phyloP scores from a whole-genome alignment of 2,797 vertebrate species.

The Hemibagrus guttatus region DNA sequence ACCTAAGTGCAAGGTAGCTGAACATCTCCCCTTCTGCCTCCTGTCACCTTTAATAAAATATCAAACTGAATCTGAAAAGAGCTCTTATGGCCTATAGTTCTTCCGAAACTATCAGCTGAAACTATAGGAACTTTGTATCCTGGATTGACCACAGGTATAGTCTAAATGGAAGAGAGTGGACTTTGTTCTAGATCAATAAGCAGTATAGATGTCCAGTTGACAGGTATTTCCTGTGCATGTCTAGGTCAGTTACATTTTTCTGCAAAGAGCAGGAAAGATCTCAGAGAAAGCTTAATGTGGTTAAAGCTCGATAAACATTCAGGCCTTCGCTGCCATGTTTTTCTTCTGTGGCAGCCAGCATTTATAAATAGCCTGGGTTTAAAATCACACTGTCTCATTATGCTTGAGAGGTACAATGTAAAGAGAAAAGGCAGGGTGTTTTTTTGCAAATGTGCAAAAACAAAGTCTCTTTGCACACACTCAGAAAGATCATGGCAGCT shows the following conservation, averaged over 20 bases:
- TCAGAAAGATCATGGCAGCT: slow-evolving; percentile 29
- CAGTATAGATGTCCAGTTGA: slow-evolving; percentile 11
- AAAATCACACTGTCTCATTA: slow-evolving; percentile 70
- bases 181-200: slow-evolving; percentile 9
- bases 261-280: slow-evolving; percentile 17
- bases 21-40: not conserved
- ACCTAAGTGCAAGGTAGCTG: slow-evolving; percentile 36
- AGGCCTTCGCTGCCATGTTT: slow-evolving; percentile 63
- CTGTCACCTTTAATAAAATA: slow-evolving; percentile 5
- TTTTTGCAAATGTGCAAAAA: slow-evolving; percentile 1
- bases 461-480: slow-evolving; percentile 15
- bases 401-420: slow-evolving; percentile 48
- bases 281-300: slow-evolving; percentile 17
- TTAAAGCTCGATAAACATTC: slow-evolving; percentile 43
- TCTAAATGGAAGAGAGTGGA: not conserved
- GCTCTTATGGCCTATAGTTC: not conserved
- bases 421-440: slow-evolving; percentile 18
- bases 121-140: not conserved
- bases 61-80: not conserved
- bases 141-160: not conserved
- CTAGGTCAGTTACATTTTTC: not conserved
- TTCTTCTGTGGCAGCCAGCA: slow-evolving; percentile 64
- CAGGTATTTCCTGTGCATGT: slow-evolving; percentile 11
- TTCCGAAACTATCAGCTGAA: not conserved
- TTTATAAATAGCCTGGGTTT: slow-evolving; percentile 77